These are phyloP conservation scores for Otolemur crassicaudatus DNA, from an alignment of 2,797 vertebrate species.

Conservation along the genomic window DNA sequence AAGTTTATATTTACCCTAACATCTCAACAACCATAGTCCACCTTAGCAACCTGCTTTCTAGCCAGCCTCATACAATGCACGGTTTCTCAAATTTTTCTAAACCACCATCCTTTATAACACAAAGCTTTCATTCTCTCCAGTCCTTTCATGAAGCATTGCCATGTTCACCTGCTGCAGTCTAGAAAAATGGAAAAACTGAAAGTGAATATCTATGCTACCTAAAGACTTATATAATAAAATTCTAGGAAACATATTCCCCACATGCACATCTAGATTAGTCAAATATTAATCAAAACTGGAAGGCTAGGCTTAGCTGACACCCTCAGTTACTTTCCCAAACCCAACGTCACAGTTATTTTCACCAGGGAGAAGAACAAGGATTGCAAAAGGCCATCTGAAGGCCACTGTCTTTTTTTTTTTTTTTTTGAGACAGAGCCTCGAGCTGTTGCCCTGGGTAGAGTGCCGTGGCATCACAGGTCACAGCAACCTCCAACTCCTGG, in stretches of 20 bases:
- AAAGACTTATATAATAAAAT: slow-evolving; percentile 16
- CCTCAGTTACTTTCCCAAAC: slow-evolving; percentile 47
- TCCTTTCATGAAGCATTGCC: neutral
- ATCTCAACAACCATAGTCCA: neutral
- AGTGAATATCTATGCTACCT: neutral
- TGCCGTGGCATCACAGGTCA: too few relatives aligned
- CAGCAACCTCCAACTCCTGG: too few relatives aligned
- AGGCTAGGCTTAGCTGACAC: slow-evolving; percentile 45
- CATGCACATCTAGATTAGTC: neutral
- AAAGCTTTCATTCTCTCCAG: neutral
- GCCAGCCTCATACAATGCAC: neutral
- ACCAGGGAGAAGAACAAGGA: neutral
- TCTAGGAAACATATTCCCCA: slow-evolving; percentile 11
- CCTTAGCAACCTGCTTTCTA: slow-evolving; percentile 17
- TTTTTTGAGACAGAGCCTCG: too few relatives aligned
- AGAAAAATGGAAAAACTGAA: slow-evolving; percentile 27
- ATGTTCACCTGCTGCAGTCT: neutral
- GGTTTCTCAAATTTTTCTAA: neutral
- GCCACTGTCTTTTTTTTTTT: neutral
- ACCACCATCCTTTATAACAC: neutral
- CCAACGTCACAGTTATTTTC: slow-evolving; percentile 26
- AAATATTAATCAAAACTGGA: slow-evolving; percentile 61
- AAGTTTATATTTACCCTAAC: slow-evolving; percentile 23
- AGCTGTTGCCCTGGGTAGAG: too few relatives aligned
- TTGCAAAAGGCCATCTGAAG: slow-evolving; percentile 46